These are phyloP conservation scores for Tuta absoluta DNA, from an alignment of 2,888 invertebrate species.

Conservation along the genomic window DNA sequence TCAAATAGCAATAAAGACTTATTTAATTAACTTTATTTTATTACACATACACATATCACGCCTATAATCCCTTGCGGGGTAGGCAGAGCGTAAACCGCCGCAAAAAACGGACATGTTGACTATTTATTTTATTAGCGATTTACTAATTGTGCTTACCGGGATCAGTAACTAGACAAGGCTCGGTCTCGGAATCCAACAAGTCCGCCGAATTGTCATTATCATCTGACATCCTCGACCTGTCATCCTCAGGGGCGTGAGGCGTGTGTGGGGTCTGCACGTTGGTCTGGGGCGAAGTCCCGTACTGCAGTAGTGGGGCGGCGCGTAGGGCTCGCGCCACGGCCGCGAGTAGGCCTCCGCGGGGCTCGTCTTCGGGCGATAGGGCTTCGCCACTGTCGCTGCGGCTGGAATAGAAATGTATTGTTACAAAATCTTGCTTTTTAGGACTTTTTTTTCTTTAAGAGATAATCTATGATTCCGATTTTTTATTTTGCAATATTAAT, in stretches of 20 bases:
- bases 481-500: too few relatives aligned
- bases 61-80: too few relatives aligned
- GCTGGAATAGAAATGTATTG: constrained; percentile 44
- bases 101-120: too few relatives aligned
- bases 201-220: constrained; percentile 89
- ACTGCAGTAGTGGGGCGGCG: constrained; percentile 35
- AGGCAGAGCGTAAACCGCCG: too few relatives aligned
- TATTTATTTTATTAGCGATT: too few relatives aligned
- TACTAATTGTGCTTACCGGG: constrained; percentile 75
- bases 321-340: constrained; percentile 86
- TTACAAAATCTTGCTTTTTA: too few relatives aligned
- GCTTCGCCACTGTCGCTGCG: constrained; percentile 87
- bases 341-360: constrained; percentile 80
- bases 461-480: too few relatives aligned
- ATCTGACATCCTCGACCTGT: constrained; percentile 64
- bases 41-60: too few relatives aligned
- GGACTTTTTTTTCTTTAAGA: too few relatives aligned
- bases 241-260: constrained; percentile 52
- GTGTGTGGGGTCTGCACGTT: constrained; percentile 39
- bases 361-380: constrained; percentile 82
- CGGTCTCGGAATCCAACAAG: constrained; percentile 90
- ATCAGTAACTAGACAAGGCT: constrained; percentile 91
- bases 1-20: too few relatives aligned
- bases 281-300: constrained; percentile 36
- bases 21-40: too few relatives aligned